These are phyloP conservation scores for Proisotoma minuta DNA, from an alignment of 2,888 invertebrate genomes.

Conservation along the genomic window DNA sequence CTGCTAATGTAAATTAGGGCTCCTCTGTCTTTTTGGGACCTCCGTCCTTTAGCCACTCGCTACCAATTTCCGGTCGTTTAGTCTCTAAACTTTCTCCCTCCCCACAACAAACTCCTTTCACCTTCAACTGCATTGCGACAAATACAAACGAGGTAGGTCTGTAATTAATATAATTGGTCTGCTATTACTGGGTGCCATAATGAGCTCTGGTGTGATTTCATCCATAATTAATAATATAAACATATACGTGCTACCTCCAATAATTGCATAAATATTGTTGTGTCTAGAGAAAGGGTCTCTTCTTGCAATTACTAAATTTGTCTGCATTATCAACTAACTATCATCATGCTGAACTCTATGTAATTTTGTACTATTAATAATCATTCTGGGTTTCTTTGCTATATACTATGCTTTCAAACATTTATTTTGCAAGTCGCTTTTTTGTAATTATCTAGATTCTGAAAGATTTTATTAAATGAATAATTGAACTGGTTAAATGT, in stretches of 20 bases:
- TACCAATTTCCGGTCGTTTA: neutral
- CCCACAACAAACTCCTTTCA: neutral
- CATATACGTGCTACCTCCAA: too few relatives aligned
- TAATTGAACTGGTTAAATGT: constrained; percentile 1
- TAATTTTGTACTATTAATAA: neutral
- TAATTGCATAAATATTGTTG: too few relatives aligned
- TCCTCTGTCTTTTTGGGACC: neutral
- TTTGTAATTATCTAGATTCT: too few relatives aligned
- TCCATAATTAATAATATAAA: too few relatives aligned
- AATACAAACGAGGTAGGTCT: constrained; percentile 5
- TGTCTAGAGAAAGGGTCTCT: too few relatives aligned
- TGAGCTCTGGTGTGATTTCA: too few relatives aligned
- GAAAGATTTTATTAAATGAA: too few relatives aligned
- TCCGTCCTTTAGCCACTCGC: too few relatives aligned
- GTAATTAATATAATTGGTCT: too few relatives aligned
- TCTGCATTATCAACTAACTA: neutral
- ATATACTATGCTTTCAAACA: neutral
- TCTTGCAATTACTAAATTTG: too few relatives aligned
- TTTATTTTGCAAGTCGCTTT: too few relatives aligned
- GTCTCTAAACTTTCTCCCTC: neutral
- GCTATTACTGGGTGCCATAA: too few relatives aligned
- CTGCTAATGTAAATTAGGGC: constrained; percentile 6
- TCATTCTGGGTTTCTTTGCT: neutral
- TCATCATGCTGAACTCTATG: constrained; percentile 16
- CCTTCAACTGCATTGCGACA: constrained; percentile 13